Conservation (phyloP, 1,140 invertebrate genomes). For the Saccostrea glomerata region DNA sequence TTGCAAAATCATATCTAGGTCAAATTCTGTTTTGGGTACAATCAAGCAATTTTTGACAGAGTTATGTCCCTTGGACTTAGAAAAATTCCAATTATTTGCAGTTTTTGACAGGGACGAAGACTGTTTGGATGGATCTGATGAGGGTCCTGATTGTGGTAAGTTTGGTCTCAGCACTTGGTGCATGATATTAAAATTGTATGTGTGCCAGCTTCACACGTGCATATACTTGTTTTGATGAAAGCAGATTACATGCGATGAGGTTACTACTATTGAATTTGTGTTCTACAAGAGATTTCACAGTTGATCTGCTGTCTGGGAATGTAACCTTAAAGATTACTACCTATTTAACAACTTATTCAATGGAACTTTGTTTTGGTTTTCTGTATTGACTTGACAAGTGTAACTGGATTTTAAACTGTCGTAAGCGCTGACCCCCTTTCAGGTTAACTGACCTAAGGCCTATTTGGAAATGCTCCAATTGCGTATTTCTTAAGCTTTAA, state of each 20-base stretch:
- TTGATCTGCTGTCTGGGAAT: neutral
- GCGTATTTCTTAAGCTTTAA: neutral
- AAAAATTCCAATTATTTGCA: too few relatives aligned
- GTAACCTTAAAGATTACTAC: neutral
- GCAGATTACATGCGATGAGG: neutral
- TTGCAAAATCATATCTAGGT: too few relatives aligned
- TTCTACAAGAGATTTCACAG: neutral
- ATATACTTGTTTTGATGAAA: neutral
- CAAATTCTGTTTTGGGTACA: too few relatives aligned
- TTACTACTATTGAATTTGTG: neutral
- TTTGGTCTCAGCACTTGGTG: neutral
- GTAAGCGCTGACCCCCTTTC: neutral
- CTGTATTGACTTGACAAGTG: neutral
- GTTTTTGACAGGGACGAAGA: slow-evolving; percentile 76
- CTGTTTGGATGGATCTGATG: slow-evolving; percentile 82
- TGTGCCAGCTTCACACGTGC: neutral
- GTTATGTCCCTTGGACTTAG: too few relatives aligned
- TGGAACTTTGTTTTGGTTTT: neutral
- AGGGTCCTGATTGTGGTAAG: slow-evolving; percentile 65
- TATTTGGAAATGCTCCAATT: neutral
- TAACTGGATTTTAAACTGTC: neutral
- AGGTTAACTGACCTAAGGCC: neutral
- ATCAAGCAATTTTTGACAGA: too few relatives aligned
- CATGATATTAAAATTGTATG: neutral
- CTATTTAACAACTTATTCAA: neutral